Percentiles rank a stretch among this genome's conserved stretches.
phyloP scores from a whole-genome alignment of 2,797 vertebrate genomes.

The Bradypus variegatus region DNA sequence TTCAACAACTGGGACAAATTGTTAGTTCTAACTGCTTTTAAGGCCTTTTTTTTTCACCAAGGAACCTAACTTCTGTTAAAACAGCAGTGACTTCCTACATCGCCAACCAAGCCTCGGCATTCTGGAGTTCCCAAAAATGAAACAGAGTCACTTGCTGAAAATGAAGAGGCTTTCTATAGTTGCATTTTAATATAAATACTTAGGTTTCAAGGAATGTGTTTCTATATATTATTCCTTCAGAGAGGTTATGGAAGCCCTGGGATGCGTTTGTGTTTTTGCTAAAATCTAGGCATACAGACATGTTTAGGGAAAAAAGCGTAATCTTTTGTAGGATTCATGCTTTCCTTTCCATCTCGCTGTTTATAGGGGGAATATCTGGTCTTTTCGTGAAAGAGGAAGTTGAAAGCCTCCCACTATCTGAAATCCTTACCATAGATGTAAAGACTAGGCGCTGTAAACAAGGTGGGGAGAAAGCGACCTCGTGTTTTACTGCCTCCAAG shows the following conservation, averaged over 20 bases:
- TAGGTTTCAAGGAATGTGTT: neutral
- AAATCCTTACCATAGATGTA: conserved; percentile 47
- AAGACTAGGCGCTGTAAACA: conserved; percentile 48
- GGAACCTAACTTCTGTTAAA: conserved; percentile 38
- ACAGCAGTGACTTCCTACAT: neutral
- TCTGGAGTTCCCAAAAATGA: conserved; percentile 46
- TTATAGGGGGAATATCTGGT: conserved; percentile 31
- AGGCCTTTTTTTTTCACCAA: neutral
- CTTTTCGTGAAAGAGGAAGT: conserved; percentile 58
- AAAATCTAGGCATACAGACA: neutral
- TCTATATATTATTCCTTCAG: neutral
- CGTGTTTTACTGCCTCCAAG: neutral
- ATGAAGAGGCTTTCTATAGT: conserved; percentile 40
- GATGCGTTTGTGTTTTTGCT: conserved; percentile 28
- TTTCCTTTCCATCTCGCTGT: neutral
- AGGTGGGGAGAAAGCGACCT: conserved; percentile 42
- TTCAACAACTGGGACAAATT: neutral
- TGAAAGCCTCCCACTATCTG: conserved; percentile 55
- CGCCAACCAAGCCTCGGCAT: neutral
- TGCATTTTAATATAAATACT: conserved; percentile 36
- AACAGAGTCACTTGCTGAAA: conserved; percentile 33
- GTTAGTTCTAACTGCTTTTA: conserved; percentile 41
- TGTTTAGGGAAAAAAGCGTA: neutral
- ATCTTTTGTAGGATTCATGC: conserved; percentile 24
- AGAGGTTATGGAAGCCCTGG: conserved; percentile 10